Conservation (phyloP, 2,797 vertebrate species). For the Poeciliopsis gracilis region DNA sequence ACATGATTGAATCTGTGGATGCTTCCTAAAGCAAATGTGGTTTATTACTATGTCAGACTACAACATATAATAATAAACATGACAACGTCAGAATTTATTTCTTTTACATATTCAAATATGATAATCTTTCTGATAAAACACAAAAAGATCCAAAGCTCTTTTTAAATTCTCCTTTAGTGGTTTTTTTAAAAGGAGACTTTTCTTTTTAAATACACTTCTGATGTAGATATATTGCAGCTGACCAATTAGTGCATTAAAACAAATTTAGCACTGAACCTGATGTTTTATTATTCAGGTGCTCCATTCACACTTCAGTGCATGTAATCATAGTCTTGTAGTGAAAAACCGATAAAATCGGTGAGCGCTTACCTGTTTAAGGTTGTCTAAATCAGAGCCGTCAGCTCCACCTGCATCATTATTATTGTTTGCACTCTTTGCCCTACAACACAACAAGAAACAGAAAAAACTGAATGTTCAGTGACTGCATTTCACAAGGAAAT, state of each 20-base stretch:
- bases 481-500: constrained; percentile 1
- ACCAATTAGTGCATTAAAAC: not conserved
- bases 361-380: constrained; percentile 87
- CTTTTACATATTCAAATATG: not conserved
- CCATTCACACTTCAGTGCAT: not conserved
- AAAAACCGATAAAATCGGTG: not conserved
- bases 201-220: not conserved
- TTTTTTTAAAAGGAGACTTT: not conserved
- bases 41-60: not conserved
- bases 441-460: constrained; percentile 49
- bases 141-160: not conserved
- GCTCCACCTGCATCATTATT: constrained; percentile 72
- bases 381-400: constrained; percentile 88
- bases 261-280: not conserved
- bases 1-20: not conserved
- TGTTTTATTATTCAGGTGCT: not conserved
- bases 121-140: not conserved
- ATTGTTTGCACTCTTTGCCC: constrained; percentile 72
- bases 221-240: not conserved
- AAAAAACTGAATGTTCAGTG: constrained; percentile 12
- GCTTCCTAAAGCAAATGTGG: not conserved
- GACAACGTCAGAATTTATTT: not conserved
- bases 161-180: not conserved
- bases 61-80: not conserved
- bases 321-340: not conserved